Evolutionary conservation across 1,140 invertebrate species (phyloP), one percentile per base, ranked within the genome.

Genomic region (Platyura marginata): DNA sequence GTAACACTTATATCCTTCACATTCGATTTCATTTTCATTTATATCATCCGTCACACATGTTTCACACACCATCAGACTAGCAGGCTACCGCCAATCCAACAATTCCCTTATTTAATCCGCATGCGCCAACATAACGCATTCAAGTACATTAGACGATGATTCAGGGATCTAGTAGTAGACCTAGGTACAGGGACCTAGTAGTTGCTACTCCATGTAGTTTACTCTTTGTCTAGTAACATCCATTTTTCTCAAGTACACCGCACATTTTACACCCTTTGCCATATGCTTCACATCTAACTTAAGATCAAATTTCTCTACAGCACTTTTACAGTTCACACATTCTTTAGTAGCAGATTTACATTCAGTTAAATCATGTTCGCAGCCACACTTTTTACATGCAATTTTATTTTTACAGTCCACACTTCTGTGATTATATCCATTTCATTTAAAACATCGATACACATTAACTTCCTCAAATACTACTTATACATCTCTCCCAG

Each of bases 261-360:
- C 15, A 19, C 36, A 38, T 9, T 18, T 18, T 15, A 18, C 11
- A 19, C 19, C 18, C 36, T 11, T 18, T 10, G 36, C 19, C 11
- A 18, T 38, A 38, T 38, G 36, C 11, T 38, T 19, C 11, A 18
- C 20, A 19, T 38, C 19, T 15, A 38, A 18, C 15, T 19, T 19
- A 18, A 38, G 19, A 19, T 19, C 18, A 9, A 38, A 10, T 38
- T 19, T 38, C 18, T 40, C 15, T 20, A 40, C 21, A 35, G 39
- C n/a, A 16, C 38, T 19, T 25, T 15, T 29, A 38, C 44, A 45
- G 21, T 45, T 45, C 38, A 39, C 33, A 38, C 44, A 45, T 36
- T 20, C 15, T 22, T 13, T 41, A 15, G 8, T 32, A 8, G 23
- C 29, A 38, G 15, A 23, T 20, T 41, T 11, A 39, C 42, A 47